phyloP scores from a whole-genome alignment of 53 echinoderm and acorn worm genomes.

The Crossaster papposus region DNA sequence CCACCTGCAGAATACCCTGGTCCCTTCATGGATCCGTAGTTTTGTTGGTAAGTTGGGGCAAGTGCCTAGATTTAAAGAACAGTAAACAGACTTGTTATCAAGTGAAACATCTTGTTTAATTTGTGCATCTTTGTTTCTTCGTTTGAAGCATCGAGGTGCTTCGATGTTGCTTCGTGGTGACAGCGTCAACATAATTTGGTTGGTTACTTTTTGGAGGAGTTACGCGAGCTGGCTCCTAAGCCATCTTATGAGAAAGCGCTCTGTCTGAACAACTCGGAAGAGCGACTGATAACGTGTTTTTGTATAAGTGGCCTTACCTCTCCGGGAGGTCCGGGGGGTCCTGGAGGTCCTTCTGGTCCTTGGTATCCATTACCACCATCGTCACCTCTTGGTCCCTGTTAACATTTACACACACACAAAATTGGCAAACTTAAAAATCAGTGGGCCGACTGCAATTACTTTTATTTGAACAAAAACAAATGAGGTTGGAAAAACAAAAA shows the following conservation, averaged over 20 bases:
- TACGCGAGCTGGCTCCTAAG: no score
- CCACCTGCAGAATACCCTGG: background rate
- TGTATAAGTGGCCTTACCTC: slow-evolving; percentile 60
- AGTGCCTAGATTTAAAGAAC: slow-evolving; percentile 15
- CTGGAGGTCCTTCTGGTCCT: slow-evolving; percentile 87
- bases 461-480: no score
- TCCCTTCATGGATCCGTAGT: slow-evolving; percentile 10
- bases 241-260: no score
- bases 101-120: background rate
- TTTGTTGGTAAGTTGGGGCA: slow-evolving; percentile 52
- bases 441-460: background rate
- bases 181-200: no score
- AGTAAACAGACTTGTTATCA: background rate
- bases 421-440: background rate
- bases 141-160: no score
- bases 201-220: no score
- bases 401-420: background rate
- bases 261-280: no score
- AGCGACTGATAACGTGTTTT: no score
- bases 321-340: slow-evolving; percentile 88
- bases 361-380: slow-evolving; percentile 68
- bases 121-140: no score
- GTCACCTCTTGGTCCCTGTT: slow-evolving; percentile 75
- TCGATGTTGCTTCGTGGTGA: no score
- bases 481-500: no score